Conservation (phyloP, 1,140 invertebrate genomes). For the Listronotus bonariensis region DNA sequence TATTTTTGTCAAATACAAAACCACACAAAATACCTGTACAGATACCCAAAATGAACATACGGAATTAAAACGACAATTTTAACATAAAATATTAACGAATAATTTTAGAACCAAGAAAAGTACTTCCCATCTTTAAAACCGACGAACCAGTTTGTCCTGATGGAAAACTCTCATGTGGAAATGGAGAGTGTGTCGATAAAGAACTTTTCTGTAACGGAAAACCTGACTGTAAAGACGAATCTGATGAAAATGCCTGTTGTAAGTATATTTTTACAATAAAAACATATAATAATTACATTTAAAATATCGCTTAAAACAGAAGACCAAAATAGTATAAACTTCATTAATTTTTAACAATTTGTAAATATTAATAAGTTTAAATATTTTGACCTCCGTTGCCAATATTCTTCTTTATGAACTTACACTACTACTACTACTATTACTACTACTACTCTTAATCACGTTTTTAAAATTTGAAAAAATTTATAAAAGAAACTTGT, state of each 20-base stretch:
- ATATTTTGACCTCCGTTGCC: no score
- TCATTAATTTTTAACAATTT: no score
- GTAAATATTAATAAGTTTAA: no score
- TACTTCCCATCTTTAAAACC: slow-evolving; percentile 85
- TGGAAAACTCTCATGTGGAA: slow-evolving; percentile 86
- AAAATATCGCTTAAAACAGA: no score
- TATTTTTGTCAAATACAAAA: slow-evolving; percentile 30
- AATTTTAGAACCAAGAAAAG: slow-evolving; percentile 80
- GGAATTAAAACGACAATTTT: neutral
- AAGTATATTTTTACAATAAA: slow-evolving; percentile 60
- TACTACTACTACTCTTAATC: no score
- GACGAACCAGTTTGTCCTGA: slow-evolving; percentile 89
- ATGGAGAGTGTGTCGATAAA: slow-evolving; percentile 87
- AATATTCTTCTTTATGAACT: no score
- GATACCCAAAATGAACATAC: neutral
- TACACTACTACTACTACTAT: no score
- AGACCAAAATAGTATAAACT: no score
- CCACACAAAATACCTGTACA: slow-evolving; percentile 33
- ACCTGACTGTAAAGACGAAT: slow-evolving; percentile 90
- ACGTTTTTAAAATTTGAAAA: no score
- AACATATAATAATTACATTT: no score
- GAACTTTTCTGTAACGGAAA: slow-evolving; percentile 92
- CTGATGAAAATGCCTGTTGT: slow-evolving; percentile 95
- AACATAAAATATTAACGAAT: neutral
- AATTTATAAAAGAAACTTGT: no score